phyloP scores from a whole-genome alignment of 2,113 vertebrate species.

The Vireo altiloquus region DNA sequence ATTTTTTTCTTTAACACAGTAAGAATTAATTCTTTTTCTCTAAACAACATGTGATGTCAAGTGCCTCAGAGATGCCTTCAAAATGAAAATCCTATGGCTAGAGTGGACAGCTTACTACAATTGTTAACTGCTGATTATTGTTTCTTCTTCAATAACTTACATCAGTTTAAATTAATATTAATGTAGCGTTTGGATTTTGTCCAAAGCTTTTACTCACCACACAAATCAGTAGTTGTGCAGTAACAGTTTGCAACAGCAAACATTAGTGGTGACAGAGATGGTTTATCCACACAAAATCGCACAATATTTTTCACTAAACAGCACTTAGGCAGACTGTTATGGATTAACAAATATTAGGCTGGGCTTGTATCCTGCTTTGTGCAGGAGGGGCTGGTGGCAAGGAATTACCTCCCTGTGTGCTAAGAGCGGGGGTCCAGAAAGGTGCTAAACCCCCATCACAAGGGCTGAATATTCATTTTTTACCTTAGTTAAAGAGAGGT shows the following conservation, averaged over 20 bases:
- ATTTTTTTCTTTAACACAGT: neutral
- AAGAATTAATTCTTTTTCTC: neutral
- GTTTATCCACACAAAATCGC: neutral
- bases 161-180: neutral
- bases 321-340: neutral
- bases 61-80: neutral
- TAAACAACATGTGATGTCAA: neutral
- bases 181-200: neutral
- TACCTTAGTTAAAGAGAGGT: neutral
- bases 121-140: neutral
- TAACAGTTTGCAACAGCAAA: neutral
- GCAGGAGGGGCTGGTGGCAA: neutral
- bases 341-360: neutral
- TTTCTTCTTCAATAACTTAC: constrained; percentile 1
- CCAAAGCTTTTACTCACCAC: constrained; percentile 13
- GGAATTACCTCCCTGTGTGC: neutral
- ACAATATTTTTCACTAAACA: neutral
- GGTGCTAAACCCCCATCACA: neutral
- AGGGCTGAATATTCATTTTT: neutral
- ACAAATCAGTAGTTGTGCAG: neutral
- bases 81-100: neutral
- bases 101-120: neutral
- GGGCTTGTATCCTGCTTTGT: neutral
- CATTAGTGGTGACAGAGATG: neutral
- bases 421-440: neutral